Evolutionary conservation across 1,140 invertebrate species (phyloP), one percentile per base, ranked within the genome.

Genomic region (Aplysia californica): DNA sequence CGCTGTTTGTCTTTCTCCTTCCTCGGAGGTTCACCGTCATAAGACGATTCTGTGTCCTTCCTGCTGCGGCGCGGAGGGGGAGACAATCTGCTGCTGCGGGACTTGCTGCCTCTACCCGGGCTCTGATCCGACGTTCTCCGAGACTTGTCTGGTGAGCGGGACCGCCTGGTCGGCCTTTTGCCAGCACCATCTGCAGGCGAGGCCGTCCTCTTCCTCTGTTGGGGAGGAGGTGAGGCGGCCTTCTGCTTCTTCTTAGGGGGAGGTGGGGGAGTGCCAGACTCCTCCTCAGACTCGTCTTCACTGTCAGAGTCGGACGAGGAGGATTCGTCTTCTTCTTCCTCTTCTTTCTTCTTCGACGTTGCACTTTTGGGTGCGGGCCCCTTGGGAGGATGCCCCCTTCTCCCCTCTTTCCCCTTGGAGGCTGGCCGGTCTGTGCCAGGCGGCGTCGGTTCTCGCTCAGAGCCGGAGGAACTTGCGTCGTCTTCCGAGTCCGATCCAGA

Each of bases 231-330:
- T 26, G 56, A n/a, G 21, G 33, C 10, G 39, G 56, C 23, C 26
- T 38, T 72, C 61, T 26, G 23, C 1, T 33, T 23, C n/a, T 61
- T 72, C 38, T 72, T 61, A 23, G 61, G 72, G 3, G 59, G 38
- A 33, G 72, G 61, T 33, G 59, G 72, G 1, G 56, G 38, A 23
- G n/a, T n/a, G n/a, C 58, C 70, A 38, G 70, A 72, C 3, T 39
- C 70, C n/a, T n/a, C n/a, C 1, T 72, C 70, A 36, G 70, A 72
- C 1, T 72, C 70, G 31, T 61, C 68, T 23, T 70, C 70, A 61
- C 70, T 72, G 20, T 72, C 70, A n/a, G 70, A 72, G 10, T 61
- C 70, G 21, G 70, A 72, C n/a, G 70, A 72, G n/a, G 70, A 72
- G 18, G 64, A 66, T 10, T 4, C 4, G 5, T 29, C 23, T 10